Evolutionary conservation across 2,113 vertebrate genomes (phyloP).

Genomic region (Paracanthobrama guichenoti): DNA sequence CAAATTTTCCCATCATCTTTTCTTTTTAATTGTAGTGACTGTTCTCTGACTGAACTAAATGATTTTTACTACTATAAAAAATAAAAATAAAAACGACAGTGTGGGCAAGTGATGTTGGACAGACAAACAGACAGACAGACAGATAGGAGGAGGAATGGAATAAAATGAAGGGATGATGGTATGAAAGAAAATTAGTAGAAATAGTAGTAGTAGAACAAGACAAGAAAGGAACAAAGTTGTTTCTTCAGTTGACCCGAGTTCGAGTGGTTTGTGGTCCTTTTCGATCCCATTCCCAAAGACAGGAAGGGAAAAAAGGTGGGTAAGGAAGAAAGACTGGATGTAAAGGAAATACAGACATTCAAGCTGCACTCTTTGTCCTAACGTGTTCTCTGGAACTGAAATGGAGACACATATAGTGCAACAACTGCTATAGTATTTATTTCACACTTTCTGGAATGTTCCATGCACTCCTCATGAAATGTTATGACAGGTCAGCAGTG

Average conservation of each 20-base stretch:
- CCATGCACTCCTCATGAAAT: slow-evolving; percentile 47
- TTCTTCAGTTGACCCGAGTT: neutral
- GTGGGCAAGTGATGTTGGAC: no score
- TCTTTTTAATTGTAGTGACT: no score
- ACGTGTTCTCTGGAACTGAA: neutral
- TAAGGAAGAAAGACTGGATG: neutral
- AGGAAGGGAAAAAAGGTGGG: neutral
- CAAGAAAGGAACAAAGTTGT: neutral
- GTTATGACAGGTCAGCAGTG: slow-evolving; percentile 42
- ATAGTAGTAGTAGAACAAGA: no score
- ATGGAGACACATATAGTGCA: slow-evolving; percentile 24
- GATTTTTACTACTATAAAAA: no score
- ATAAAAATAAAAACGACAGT: no score
- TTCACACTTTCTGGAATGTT: slow-evolving; percentile 42
- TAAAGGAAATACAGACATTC: neutral
- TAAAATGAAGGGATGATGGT: neutral
- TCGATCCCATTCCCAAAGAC: neutral
- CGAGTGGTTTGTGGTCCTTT: neutral
- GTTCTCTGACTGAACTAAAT: no score
- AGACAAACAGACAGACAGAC: no score
- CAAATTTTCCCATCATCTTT: no score
- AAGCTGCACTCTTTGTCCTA: neutral
- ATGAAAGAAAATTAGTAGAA: neutral
- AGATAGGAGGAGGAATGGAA: neutral
- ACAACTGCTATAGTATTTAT: slow-evolving; percentile 27